phyloP scores from a whole-genome alignment of 2,797 vertebrate species.

The Alosa sapidissima region DNA sequence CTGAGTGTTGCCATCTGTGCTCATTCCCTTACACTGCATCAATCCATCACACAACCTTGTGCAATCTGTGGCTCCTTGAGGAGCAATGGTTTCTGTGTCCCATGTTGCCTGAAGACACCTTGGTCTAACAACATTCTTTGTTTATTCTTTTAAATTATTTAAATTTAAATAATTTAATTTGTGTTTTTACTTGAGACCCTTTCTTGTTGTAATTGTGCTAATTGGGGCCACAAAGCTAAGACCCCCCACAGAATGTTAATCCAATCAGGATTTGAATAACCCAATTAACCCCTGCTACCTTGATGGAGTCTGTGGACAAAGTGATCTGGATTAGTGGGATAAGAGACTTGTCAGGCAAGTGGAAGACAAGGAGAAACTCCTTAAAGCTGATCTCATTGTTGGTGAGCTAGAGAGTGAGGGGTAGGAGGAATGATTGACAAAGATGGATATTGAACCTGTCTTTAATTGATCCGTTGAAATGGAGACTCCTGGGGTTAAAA shows the following conservation, averaged over 20 bases:
- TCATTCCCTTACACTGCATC: not conserved
- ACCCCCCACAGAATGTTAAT: constrained; percentile 63
- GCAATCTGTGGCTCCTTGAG: not conserved
- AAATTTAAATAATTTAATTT: not conserved
- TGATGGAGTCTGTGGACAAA: constrained; percentile 53
- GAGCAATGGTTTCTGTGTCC: not conserved
- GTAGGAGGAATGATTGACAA: constrained; percentile 65
- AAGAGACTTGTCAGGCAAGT: constrained; percentile 58
- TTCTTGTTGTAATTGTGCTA: constrained; percentile 31
- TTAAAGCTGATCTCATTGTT: constrained; percentile 33
- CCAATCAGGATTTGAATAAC: constrained; percentile 71
- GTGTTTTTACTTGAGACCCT: not conserved
- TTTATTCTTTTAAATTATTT: not conserved
- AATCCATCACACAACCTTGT: not conserved
- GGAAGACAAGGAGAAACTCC: not conserved
- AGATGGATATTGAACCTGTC: constrained; percentile 21
- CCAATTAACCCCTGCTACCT: constrained; percentile 65
- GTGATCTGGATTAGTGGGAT: constrained; percentile 69
- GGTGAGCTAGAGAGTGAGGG: constrained; percentile 17
- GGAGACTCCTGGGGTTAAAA: not conserved
- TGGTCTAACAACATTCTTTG: not conserved
- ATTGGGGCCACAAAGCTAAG: constrained; percentile 45
- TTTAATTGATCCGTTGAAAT: not conserved
- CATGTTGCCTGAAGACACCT: not conserved
- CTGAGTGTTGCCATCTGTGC: not conserved